Conservation (phyloP, 1,140 invertebrate genomes). For the Thereuonema tuberculata region DNA sequence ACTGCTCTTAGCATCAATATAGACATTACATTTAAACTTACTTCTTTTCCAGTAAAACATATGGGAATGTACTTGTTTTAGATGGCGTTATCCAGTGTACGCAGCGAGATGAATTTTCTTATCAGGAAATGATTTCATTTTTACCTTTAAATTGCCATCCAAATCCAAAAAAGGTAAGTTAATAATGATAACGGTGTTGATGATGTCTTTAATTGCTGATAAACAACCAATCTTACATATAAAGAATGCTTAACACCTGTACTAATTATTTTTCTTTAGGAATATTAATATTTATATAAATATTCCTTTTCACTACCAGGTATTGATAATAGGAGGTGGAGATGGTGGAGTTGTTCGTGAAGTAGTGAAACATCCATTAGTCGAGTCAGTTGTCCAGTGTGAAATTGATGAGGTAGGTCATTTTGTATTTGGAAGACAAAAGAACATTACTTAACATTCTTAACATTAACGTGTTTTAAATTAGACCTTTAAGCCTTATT, state of each 20-base stretch:
- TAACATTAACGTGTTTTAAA: no score
- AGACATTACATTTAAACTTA: no score
- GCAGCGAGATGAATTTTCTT: conserved; percentile 90
- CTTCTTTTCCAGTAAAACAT: conserved; percentile 56
- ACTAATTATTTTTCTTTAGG: neutral
- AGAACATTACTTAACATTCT: no score
- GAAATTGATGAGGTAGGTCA: conserved; percentile 69
- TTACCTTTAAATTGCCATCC: conserved; percentile 82
- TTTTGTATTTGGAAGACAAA: neutral
- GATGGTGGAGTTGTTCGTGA: conserved; percentile 94
- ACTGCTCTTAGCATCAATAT: no score
- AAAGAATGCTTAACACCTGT: no score
- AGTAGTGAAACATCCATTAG: conserved; percentile 79
- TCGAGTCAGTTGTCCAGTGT: conserved; percentile 75
- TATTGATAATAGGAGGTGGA: conserved; percentile 93
- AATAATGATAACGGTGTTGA: no score
- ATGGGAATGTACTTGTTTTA: conserved; percentile 76
- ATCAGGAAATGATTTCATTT: conserved; percentile 97
- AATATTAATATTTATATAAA: no score
- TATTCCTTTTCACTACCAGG: no score
- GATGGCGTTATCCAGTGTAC: conserved; percentile 97
- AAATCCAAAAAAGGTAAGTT: conserved; percentile 66
- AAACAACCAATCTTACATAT: no score
- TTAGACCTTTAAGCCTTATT: no score
- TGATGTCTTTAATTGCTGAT: no score